Base-by-base conservation (phyloP, 2,888 invertebrate species). In the Ophraella communa region DNA sequence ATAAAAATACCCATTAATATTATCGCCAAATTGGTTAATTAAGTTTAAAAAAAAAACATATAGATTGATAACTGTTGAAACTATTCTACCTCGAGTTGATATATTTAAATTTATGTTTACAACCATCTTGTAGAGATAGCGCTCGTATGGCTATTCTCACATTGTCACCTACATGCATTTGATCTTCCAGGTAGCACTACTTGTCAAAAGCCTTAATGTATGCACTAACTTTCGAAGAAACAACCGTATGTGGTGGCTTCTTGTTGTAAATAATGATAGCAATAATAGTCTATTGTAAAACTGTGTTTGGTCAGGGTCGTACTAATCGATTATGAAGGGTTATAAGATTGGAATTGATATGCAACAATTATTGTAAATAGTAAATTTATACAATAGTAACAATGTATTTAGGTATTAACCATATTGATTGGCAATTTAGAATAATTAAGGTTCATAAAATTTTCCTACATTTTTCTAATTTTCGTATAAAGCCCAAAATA, bases 251-350 rank as follows among this genome's bases (percentile, higher is more conserved):
- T 55, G 24, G 62, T 62, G 54, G 64, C 67, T 65, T 59, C 67
- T 42, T 52, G 65, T 60, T 57, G 66, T 65, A 76, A 75, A 74
- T 75, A 76, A 72, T 73, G 74, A 78, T 77, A 77, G 74, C 76
- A 76, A 76, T 73, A 76, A 76, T 76, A 78, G 73, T 74, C 77
- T 76, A 78, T 77, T 78, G 77, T 76, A 78, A 79, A 79, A 51
- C 49, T 51, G 27, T 27, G 23, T 51, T 18, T 51, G 17, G 17
- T 5, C 49, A 51, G n/a, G 27, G 8, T 4, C 27, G 49, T 23
- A 78, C 76, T 76, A 76, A 72, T 74, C 11, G 18, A 18, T n/a
- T 44, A 4, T 27, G 52, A 24, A 52, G 59, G 52, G 30, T 45
- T 39, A n/a, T 7, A 17, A 35, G 39, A 39, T 21, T 23, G n/a